A percentile compares a stretch with the other conserved stretches of the same genome.
These are phyloP conservation scores for Smittia aterrima DNA, from an alignment of 2,888 invertebrate genomes.

Conservation along the genomic window DNA sequence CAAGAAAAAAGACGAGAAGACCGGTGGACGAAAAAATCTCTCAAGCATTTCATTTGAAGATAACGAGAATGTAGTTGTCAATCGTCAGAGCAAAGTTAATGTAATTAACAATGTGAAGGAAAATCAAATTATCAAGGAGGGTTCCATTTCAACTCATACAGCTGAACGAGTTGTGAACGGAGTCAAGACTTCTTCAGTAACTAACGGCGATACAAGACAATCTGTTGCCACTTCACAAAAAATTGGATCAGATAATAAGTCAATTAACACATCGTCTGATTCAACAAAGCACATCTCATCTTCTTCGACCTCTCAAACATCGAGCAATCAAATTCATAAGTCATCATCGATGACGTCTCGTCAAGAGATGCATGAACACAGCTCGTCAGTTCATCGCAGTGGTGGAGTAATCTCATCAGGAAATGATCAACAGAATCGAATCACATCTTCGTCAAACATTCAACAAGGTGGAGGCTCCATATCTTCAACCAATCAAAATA, in stretches of 20 bases:
- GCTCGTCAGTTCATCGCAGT: background rate
- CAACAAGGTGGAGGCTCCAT: too few relatives aligned
- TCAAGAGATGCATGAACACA: background rate
- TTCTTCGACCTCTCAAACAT: background rate
- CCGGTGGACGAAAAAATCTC: constrained; percentile 45
- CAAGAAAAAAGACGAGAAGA: constrained; percentile 48
- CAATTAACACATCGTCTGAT: background rate
- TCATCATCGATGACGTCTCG: background rate
- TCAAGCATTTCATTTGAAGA: constrained; percentile 46
- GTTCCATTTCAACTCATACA: background rate
- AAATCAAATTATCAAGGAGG: constrained; percentile 27
- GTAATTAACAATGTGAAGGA: constrained; percentile 38
- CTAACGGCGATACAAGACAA: constrained; percentile 12
- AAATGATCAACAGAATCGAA: too few relatives aligned
- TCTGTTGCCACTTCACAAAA: background rate
- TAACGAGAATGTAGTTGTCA: constrained; percentile 48
- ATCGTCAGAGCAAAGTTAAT: constrained; percentile 38
- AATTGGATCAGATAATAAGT: background rate
- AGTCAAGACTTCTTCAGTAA: background rate
- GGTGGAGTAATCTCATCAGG: background rate
- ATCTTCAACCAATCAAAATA: background rate
- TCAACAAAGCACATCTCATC: background rate
- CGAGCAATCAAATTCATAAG: background rate
- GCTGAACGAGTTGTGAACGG: constrained; percentile 29
- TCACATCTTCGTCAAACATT: background rate